Conservation (phyloP, 2,888 invertebrate species). For the Epinotia demarniana region DNA sequence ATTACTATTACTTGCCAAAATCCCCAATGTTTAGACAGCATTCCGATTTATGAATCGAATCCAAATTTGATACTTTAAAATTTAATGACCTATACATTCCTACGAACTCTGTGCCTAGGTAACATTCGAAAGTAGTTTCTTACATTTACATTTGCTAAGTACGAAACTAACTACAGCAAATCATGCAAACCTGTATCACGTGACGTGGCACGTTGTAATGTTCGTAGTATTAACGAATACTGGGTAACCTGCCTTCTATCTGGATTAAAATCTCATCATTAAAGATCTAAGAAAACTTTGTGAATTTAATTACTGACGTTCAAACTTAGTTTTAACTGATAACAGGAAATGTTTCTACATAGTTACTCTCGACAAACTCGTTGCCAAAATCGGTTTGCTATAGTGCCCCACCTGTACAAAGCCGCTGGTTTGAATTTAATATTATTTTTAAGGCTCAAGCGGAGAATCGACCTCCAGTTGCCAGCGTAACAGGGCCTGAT, state of each 20-base stretch:
- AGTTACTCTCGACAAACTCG: constrained; percentile 4
- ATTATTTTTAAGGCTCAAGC: constrained; percentile 68
- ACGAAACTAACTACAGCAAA: constrained; percentile 15
- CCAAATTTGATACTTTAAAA: constrained; percentile 39
- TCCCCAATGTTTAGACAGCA: constrained; percentile 56
- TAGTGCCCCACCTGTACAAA: not conserved
- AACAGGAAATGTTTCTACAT: not conserved
- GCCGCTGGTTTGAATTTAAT: constrained; percentile 14
- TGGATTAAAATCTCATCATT: constrained; percentile 49
- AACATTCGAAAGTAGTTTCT: not conserved
- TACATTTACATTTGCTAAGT: constrained; percentile 5
- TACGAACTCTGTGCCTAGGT: not conserved
- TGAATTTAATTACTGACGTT: constrained; percentile 22
- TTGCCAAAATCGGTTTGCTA: constrained; percentile 1
- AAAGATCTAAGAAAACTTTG: constrained; percentile 45
- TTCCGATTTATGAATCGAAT: constrained; percentile 34
- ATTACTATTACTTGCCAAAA: constrained; percentile 63
- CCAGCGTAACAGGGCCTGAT: constrained; percentile 63
- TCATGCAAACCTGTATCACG: constrained; percentile 24
- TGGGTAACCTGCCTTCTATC: constrained; percentile 34
- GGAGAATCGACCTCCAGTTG: constrained; percentile 68
- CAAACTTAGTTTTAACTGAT: constrained; percentile 11
- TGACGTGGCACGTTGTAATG: constrained; percentile 11
- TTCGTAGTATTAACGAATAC: not conserved
- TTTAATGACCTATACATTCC: not conserved